A percentile compares a stretch with the other conserved stretches of the same genome.
Evolutionary conservation across 2,888 invertebrate genomes (phyloP).

Genomic region (Teleogryllus oceanicus): DNA sequence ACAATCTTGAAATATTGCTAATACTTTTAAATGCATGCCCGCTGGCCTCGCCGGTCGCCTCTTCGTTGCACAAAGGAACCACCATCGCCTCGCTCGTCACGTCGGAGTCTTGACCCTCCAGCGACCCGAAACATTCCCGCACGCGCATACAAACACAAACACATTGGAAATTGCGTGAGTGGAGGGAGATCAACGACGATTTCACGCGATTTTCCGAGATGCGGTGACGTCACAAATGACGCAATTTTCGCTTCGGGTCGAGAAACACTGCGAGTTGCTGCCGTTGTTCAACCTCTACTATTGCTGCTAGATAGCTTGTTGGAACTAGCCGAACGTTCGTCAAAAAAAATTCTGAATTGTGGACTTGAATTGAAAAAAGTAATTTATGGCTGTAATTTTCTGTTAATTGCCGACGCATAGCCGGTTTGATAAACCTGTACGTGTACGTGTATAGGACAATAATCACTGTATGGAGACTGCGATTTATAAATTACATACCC

Average conservation of each 20-base stretch:
- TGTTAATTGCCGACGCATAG: neutral
- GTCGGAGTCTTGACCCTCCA: neutral
- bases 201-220: too few relatives aligned
- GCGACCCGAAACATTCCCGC: neutral
- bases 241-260: too few relatives aligned
- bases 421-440: neutral
- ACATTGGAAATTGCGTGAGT: too few relatives aligned
- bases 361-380: neutral
- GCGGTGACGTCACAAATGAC: too few relatives aligned
- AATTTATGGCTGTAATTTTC: constrained; percentile 1
- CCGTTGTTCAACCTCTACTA: too few relatives aligned
- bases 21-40: constrained; percentile 7
- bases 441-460: neutral
- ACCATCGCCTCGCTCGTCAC: neutral
- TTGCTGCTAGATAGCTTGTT: too few relatives aligned
- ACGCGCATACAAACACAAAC: neutral
- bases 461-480: too few relatives aligned
- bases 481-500: too few relatives aligned
- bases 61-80: neutral
- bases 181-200: too few relatives aligned
- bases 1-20: constrained; percentile 18
- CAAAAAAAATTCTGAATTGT: neutral
- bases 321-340: too few relatives aligned
- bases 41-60: neutral
- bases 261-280: too few relatives aligned